phyloP scores from a whole-genome alignment of 2,113 vertebrate species.

The Pseudorhombus dupliciocellatus region DNA sequence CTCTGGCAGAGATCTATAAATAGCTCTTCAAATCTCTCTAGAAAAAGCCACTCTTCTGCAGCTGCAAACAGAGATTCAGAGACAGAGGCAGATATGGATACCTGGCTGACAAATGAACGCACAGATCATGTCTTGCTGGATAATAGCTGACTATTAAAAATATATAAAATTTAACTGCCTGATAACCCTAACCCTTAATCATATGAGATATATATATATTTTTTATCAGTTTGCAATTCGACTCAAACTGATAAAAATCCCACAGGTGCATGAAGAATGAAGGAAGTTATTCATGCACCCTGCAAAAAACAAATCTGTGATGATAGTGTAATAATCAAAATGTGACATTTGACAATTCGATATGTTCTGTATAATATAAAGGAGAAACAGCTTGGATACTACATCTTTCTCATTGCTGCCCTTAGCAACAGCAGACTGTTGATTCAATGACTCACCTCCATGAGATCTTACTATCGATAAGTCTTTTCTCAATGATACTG shows the following conservation, averaged over 20 bases:
- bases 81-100: conserved; percentile 64
- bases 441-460: conserved; percentile 72
- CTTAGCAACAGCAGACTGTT: conserved; percentile 75
- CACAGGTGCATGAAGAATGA: not conserved
- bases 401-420: conserved; percentile 56
- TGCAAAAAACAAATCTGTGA: conserved; percentile 1
- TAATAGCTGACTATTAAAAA: conserved; percentile 9
- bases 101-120: conserved; percentile 32
- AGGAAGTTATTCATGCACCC: not conserved
- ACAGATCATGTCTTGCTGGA: conserved; percentile 2
- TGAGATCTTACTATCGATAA: conserved; percentile 41
- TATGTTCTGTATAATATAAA: not conserved
- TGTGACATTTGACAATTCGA: not conserved
- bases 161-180: conserved; percentile 4
- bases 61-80: conserved; percentile 77
- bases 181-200: conserved; percentile 36
- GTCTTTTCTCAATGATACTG: conserved; percentile 45
- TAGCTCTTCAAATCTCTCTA: conserved; percentile 85
- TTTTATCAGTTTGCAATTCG: too few relatives aligned
- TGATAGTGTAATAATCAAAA: not conserved
- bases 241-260: too few relatives aligned
- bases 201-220: conserved; percentile 10
- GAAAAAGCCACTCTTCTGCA: conserved; percentile 78
- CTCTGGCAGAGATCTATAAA: conserved; percentile 84
- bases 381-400: conserved; percentile 38